Evolutionary conservation across 92 coral and sea anemone species (phyloP).

Genomic region (Palythoa caribaeorum): DNA sequence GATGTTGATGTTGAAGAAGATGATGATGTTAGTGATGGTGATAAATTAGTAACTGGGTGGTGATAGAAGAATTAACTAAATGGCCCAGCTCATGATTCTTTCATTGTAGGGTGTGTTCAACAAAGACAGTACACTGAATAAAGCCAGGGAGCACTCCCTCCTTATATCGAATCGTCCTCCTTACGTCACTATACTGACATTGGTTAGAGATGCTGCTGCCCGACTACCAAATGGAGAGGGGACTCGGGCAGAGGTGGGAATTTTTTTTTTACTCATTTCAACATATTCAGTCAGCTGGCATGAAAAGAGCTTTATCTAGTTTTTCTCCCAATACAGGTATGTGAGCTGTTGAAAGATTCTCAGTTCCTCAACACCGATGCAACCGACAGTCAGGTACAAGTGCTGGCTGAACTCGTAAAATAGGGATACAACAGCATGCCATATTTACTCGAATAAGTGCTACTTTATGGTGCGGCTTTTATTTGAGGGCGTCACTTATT

Average conservation of each 20-base stretch:
- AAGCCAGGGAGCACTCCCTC: constrained; percentile 97
- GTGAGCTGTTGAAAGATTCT: constrained; percentile 95
- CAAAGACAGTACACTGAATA: constrained; percentile 95
- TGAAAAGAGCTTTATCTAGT: neutral
- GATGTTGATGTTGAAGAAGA: neutral
- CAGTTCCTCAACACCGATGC: constrained; percentile 93
- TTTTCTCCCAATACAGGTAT: constrained; percentile 67
- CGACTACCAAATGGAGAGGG: constrained; percentile 99
- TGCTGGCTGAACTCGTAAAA: neutral
- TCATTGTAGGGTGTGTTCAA: constrained; percentile 87
- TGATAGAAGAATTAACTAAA: neutral
- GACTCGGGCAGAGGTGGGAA: constrained; percentile 92
- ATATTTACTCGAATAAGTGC: neutral
- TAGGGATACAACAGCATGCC: no score
- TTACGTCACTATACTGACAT: constrained; percentile 95
- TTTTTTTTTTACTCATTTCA: neutral
- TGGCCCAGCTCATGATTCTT: neutral
- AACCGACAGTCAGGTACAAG: constrained; percentile 91
- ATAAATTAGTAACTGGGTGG: neutral
- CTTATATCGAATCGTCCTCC: constrained; percentile 95
- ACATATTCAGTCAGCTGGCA: no score
- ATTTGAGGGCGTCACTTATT: no score
- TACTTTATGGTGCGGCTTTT: neutral
- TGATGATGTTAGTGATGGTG: neutral
- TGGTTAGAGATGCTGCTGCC: constrained; percentile 99